Evolutionary conservation across 2,888 invertebrate species (phyloP).

Genomic region (Lithophane socia): DNA sequence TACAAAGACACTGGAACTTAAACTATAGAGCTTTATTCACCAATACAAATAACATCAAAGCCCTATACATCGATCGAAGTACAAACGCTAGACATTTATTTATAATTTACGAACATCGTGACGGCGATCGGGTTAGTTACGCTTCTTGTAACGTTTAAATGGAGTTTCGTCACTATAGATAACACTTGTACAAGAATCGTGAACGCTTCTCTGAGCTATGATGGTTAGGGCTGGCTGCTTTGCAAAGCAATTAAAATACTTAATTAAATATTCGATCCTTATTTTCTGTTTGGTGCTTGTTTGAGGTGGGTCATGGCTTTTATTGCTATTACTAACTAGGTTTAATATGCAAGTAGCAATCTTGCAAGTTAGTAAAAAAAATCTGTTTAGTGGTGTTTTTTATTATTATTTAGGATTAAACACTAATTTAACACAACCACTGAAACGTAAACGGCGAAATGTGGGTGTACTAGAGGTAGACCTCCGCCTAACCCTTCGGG

Average conservation of each 20-base stretch:
- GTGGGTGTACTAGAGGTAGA: too few species aligned
- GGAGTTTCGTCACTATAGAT: slow-evolving; percentile 83
- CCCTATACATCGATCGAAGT: slow-evolving; percentile 72
- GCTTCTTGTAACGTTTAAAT: slow-evolving; percentile 81
- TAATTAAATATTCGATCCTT: background rate
- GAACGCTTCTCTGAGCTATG: slow-evolving; percentile 73
- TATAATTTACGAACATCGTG: slow-evolving; percentile 84
- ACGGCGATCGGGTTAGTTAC: slow-evolving; percentile 78
- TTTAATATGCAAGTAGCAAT: too few species aligned
- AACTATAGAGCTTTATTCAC: slow-evolving; percentile 32
- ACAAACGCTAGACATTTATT: slow-evolving; percentile 71
- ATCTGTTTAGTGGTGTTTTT: background rate
- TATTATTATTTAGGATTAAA: background rate
- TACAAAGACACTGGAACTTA: slow-evolving; percentile 10
- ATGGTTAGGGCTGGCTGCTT: slow-evolving; percentile 60
- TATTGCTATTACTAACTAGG: background rate
- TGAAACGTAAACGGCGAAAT: too few species aligned
- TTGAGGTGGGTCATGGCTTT: background rate
- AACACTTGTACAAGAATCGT: slow-evolving; percentile 81
- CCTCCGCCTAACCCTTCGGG: too few species aligned
- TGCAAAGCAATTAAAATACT: background rate
- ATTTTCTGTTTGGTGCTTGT: background rate
- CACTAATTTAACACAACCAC: background rate
- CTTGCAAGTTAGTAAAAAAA: background rate
- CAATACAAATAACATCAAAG: slow-evolving; percentile 56